A percentile compares a stretch with the other conserved stretches of the same genome.
phyloP scores from a whole-genome alignment of 2,888 invertebrate genomes.

The Idaea aversata region DNA sequence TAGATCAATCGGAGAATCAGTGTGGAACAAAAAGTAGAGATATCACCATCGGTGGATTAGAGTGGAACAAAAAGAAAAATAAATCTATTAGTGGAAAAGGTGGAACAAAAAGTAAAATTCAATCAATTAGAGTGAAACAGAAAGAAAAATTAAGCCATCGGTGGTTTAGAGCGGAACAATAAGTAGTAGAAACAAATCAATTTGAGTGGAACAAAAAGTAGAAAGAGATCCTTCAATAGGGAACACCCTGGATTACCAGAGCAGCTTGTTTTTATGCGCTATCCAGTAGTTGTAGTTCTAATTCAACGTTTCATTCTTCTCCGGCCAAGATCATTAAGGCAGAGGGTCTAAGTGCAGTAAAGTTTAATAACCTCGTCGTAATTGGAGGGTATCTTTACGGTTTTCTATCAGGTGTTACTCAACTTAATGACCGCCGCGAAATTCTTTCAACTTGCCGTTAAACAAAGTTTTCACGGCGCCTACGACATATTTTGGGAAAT shows the following conservation, averaged over 20 bases:
- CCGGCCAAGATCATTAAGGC: conserved; percentile 47
- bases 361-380: conserved; percentile 50
- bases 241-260: no score
- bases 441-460: conserved; percentile 26
- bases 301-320: conserved; percentile 34
- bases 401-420: conserved; percentile 46
- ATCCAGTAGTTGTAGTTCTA: not conserved
- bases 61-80: not conserved
- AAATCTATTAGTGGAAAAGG: not conserved
- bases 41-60: not conserved
- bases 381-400: conserved; percentile 48
- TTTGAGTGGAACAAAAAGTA: no score
- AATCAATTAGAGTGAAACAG: not conserved
- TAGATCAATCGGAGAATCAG: not conserved
- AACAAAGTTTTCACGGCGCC: conserved; percentile 20
- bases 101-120: not conserved
- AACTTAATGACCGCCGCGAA: conserved; percentile 32
- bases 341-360: conserved; percentile 47
- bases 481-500: not conserved
- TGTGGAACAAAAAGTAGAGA: not conserved
- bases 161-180: not conserved
- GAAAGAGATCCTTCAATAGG: no score
- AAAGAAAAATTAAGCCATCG: not conserved
- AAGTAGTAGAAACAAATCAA: not conserved
- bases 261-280: no score